Evolutionary conservation across 2,888 invertebrate species (phyloP).

Genomic region (Lathronympha strigana): DNA sequence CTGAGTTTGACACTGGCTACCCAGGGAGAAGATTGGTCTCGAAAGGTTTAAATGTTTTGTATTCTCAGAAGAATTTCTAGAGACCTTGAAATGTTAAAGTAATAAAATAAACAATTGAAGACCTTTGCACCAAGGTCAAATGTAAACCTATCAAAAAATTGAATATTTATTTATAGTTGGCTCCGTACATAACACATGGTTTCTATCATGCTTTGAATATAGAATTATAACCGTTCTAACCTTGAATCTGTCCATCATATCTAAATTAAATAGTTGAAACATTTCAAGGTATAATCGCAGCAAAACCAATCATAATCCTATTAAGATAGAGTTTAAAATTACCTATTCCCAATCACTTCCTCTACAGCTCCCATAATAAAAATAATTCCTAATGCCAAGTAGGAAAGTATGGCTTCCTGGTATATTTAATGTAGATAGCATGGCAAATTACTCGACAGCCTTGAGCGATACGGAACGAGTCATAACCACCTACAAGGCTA

Average conservation of each 20-base stretch:
- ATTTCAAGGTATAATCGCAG: background rate
- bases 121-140: background rate
- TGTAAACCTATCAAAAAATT: background rate
- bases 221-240: background rate
- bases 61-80: too few species aligned
- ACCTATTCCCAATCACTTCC: slow-evolving; percentile 41
- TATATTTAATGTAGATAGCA: slow-evolving; percentile 16
- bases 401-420: slow-evolving; percentile 60
- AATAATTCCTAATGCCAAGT: slow-evolving; percentile 60
- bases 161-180: background rate
- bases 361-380: slow-evolving; percentile 48
- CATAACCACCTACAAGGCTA: slow-evolving; percentile 43
- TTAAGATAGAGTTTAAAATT: slow-evolving; percentile 15
- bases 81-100: too few species aligned
- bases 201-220: background rate
- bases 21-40: too few species aligned
- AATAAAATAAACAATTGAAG: too few species aligned
- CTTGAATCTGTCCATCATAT: slow-evolving; percentile 12
- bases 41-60: too few species aligned
- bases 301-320: slow-evolving; percentile 24
- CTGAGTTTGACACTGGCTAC: too few species aligned
- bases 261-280: slow-evolving; percentile 16
- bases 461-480: slow-evolving; percentile 46
- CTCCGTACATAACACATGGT: background rate
- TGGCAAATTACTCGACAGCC: slow-evolving; percentile 41